Evolutionary conservation across 2,888 invertebrate species (phyloP).

Genomic region (Drosophila neotestacea): DNA sequence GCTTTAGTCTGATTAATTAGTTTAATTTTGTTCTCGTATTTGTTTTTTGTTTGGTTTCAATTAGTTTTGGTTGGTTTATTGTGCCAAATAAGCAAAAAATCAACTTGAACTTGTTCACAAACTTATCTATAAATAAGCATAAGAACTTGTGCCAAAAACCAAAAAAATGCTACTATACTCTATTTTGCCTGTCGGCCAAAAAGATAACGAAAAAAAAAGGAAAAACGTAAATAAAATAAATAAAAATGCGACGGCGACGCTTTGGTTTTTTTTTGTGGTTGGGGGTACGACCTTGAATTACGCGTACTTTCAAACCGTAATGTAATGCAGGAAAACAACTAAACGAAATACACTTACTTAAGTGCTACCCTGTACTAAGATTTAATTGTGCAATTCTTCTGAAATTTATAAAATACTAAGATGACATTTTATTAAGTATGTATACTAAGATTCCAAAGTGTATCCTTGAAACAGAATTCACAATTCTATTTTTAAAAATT

Average conservation of each 20-base stretch:
- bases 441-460: neutral
- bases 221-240: conserved; percentile 26
- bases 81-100: conserved; percentile 50
- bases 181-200: conserved; percentile 18
- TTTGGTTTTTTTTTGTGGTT: conserved; percentile 19
- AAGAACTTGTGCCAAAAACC: conserved; percentile 75
- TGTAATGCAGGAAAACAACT: conserved; percentile 14
- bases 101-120: conserved; percentile 46
- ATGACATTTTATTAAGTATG: neutral
- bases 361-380: neutral
- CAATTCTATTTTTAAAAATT: too few species aligned
- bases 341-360: too few species aligned
- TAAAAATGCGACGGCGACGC: conserved; percentile 16
- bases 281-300: conserved; percentile 64
- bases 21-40: conserved; percentile 28
- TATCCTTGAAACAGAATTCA: neutral
- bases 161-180: conserved; percentile 17
- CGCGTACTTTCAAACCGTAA: conserved; percentile 24
- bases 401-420: neutral
- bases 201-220: conserved; percentile 33
- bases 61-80: conserved; percentile 37
- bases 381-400: neutral
- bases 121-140: conserved; percentile 71
- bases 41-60: conserved; percentile 32
- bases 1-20: conserved; percentile 53